A percentile compares a stretch with the other conserved stretches of the same genome.
These are phyloP conservation scores for Heliconius ethilla DNA, from an alignment of 2,888 invertebrate species.

Conservation along the genomic window DNA sequence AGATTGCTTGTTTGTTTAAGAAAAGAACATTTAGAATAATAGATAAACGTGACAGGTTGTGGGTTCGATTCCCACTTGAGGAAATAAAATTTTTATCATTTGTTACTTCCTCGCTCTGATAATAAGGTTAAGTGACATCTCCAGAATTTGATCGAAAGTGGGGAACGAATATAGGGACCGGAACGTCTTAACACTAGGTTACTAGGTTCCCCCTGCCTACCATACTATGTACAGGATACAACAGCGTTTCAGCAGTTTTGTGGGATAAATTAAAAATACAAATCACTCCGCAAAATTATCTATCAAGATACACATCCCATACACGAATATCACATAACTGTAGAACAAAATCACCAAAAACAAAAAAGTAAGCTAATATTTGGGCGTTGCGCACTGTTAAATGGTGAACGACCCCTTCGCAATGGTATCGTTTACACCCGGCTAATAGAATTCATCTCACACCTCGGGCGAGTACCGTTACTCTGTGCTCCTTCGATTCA, in stretches of 20 bases:
- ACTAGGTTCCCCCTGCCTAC: background rate
- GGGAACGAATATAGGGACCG: background rate
- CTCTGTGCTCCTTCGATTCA: slow-evolving; percentile 67
- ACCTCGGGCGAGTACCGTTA: slow-evolving; percentile 65
- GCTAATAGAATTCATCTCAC: slow-evolving; percentile 75
- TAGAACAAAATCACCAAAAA: slow-evolving; percentile 36
- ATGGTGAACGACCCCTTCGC: slow-evolving; percentile 56
- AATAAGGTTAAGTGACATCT: background rate
- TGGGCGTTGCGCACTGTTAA: slow-evolving; percentile 35
- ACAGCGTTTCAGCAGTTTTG: too few species aligned
- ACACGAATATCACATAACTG: background rate
- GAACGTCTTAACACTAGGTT: background rate
- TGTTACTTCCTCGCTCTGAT: background rate
- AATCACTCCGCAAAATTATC: background rate
- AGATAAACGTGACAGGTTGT: background rate
- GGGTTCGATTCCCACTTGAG: background rate
- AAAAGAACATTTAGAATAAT: background rate
- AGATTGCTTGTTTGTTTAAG: slow-evolving; percentile 2
- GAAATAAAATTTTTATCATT: background rate
- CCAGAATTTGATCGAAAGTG: too few species aligned
- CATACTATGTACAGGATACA: too few species aligned
- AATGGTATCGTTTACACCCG: slow-evolving; percentile 53
- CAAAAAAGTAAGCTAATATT: background rate
- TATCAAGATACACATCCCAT: background rate
- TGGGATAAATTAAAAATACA: background rate